Conservation (phyloP, 2,797 vertebrate species). For the Smutsia temminckii region DNA sequence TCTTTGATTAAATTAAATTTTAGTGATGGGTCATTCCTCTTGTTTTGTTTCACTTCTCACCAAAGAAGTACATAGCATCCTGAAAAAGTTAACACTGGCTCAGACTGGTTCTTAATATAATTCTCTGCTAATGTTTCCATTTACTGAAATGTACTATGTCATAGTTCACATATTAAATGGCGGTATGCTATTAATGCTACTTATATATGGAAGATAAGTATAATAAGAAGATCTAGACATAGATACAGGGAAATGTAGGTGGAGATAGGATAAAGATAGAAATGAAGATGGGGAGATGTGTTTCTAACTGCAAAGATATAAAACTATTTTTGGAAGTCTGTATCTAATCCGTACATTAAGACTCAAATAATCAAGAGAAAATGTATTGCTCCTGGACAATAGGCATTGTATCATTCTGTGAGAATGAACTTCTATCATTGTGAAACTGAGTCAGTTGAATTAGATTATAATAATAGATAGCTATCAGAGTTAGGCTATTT, state of each 20-base stretch:
- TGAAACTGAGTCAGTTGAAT: not conserved
- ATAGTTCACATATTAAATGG: conserved; percentile 8
- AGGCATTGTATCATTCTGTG: not conserved
- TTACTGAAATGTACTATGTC: conserved; percentile 17
- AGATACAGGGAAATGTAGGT: not conserved
- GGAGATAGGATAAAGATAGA: not conserved
- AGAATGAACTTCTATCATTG: not conserved
- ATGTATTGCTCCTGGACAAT: not conserved
- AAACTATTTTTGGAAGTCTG: not conserved
- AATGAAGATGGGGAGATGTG: not conserved
- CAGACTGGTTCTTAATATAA: conserved; percentile 36
- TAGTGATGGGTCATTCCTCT: conserved; percentile 31
- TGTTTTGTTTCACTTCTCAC: conserved; percentile 42
- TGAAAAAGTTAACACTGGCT: conserved; percentile 67
- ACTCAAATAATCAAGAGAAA: not conserved
- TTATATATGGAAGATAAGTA: not conserved
- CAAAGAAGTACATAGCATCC: conserved; percentile 38
- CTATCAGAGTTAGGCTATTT: not conserved
- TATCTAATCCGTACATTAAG: not conserved
- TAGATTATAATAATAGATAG: not conserved
- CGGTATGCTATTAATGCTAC: not conserved
- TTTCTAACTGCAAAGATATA: conserved; percentile 15
- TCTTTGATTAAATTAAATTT: conserved; percentile 41
- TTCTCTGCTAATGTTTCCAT: conserved; percentile 44
- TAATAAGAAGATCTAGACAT: not conserved